Conservation (phyloP, 2,888 invertebrate genomes). For the Tetanocera ferruginea region DNA sequence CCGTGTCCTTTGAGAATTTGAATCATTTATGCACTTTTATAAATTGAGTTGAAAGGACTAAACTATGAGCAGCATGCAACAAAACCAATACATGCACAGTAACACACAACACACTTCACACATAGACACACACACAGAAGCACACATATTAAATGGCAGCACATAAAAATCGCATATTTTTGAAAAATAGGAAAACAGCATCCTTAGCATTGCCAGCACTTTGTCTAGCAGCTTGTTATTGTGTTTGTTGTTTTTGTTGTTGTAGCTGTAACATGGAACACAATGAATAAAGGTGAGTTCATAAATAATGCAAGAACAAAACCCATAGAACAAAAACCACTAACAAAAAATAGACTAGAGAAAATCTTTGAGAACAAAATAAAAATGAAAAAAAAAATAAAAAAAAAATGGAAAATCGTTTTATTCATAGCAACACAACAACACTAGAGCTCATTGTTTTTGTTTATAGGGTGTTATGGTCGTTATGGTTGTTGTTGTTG, state of each 20-base stretch:
- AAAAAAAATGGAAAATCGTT: no score
- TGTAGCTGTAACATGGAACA: background rate
- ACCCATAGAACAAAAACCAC: background rate
- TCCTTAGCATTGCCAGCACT: background rate
- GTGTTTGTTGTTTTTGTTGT: background rate
- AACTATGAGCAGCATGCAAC: background rate
- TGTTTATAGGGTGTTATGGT: no score
- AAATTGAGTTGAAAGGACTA: constrained; percentile 22
- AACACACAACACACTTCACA: background rate
- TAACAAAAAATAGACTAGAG: background rate
- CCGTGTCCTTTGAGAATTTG: background rate
- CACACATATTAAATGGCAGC: constrained; percentile 56
- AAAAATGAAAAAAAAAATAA: background rate
- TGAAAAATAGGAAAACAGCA: constrained; percentile 52
- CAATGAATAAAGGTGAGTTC: constrained; percentile 24
- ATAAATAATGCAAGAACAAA: constrained; percentile 37
- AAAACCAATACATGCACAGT: background rate
- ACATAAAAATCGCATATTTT: constrained; percentile 59
- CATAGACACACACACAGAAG: constrained; percentile 6
- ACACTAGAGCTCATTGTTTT: no score
- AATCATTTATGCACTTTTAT: constrained; percentile 24
- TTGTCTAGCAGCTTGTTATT: background rate
- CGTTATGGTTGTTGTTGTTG: background rate
- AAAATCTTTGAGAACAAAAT: background rate
- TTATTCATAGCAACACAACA: no score